Evolutionary conservation across 1,140 invertebrate species (phyloP), one percentile per base, ranked within the genome.

Genomic region (Trichonephila clavipes): DNA sequence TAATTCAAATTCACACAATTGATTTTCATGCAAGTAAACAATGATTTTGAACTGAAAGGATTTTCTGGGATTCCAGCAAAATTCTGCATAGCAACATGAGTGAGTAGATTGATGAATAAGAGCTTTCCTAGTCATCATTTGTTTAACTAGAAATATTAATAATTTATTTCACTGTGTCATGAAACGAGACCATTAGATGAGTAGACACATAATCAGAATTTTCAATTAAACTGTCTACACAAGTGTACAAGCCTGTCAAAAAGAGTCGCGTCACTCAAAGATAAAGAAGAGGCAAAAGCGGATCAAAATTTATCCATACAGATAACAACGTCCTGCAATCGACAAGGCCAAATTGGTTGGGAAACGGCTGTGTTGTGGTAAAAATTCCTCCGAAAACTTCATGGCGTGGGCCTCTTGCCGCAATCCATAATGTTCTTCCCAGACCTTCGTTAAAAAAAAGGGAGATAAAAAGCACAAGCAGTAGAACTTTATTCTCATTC

Each of bases 261-360:
- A 34, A 77, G 12, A 12, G 72, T 77, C 72, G 72, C 34, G 72
- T 77, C 72, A 77, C 34, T 24, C 72, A 14, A 51, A 77, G 72
- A 77, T 77, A 77, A 34, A 77, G 72, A 77, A 34, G 18, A 14
- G 2, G 14, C 28, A 77, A 64, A 62, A 40, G 28, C 72, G 72
- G 72, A 77, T 77, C 72, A 77, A 28, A 77, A 77, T 34, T 34
- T 28, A 19, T 40, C 12, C 24, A 7, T 16, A 16, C 14, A 24
- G 28, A 77, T 40, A 77, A 34, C 51, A 51, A 28, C 51, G 51
- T 51, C 51, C 51, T 2, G 34, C 72, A 40, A 77, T 28, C 72
- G 72, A 40, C 72, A 77, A 77, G 72, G 72, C 72, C 72, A 77
- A 34, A 77, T 77, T 21, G 72, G 72, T 77, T 77, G 72, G 34